Percentiles rank a stretch among this genome's conserved stretches.
Conservation (phyloP, 2,113 vertebrate species). For the Caracal caracal region DNA sequence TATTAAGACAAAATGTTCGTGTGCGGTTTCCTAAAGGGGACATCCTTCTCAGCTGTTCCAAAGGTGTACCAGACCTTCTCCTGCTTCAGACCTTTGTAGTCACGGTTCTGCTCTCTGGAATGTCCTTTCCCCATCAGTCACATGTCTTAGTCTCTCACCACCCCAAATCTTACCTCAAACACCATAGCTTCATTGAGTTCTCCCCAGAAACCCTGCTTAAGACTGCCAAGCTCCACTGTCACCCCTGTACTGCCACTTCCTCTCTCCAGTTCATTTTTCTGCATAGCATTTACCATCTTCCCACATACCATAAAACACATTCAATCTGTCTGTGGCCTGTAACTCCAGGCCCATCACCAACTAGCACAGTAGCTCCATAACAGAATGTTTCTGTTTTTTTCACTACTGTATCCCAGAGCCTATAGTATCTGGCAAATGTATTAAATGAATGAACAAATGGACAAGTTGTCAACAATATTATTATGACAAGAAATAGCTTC, state of each 20-base stretch:
- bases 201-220: background rate
- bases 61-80: background rate
- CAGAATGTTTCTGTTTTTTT: background rate
- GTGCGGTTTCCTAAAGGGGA: background rate
- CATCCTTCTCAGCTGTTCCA: too few relatives aligned
- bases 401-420: background rate
- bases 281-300: background rate
- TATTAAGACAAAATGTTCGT: background rate
- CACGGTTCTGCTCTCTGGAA: background rate
- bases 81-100: background rate
- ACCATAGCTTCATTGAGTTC: too few relatives aligned
- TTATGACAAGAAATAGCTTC: background rate
- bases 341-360: background rate
- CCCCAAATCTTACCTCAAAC: background rate
- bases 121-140: background rate
- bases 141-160: background rate
- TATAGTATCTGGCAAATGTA: background rate
- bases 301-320: background rate
- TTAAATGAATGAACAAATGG: background rate
- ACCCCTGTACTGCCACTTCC: too few relatives aligned
- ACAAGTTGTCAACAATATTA: background rate
- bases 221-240: background rate
- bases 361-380: background rate
- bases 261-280: background rate
- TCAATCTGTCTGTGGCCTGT: background rate